phyloP scores from a whole-genome alignment of 2,797 vertebrate genomes.

The Hephaestus fuliginosus region DNA sequence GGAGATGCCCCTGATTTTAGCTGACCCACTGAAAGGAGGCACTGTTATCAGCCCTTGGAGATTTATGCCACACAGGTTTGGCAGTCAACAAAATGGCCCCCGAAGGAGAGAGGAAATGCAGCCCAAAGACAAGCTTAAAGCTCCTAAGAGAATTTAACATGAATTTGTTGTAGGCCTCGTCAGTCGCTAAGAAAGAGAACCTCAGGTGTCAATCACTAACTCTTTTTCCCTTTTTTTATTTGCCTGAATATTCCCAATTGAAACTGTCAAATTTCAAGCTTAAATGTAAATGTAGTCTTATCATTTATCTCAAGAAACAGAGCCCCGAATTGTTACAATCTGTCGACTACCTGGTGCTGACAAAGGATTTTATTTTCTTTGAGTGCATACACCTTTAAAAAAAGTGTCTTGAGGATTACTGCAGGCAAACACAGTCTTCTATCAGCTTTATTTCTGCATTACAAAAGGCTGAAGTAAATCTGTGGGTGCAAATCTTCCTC shows the following conservation, averaged over 20 bases:
- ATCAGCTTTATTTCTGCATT: conserved; percentile 12
- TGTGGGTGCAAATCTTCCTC: conserved; percentile 5
- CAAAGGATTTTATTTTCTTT: not conserved
- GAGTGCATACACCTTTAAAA: not conserved
- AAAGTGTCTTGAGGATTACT: conserved; percentile 11
- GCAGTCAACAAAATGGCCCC: conserved; percentile 32
- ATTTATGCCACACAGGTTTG: conserved; percentile 13
- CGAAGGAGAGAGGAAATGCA: conserved; percentile 27
- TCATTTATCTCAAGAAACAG: conserved; percentile 29
- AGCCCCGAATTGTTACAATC: conserved; percentile 9
- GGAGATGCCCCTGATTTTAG: conserved; percentile 53
- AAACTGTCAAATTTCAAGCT: conserved; percentile 16
- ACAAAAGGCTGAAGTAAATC: conserved; percentile 23
- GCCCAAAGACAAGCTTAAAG: conserved; percentile 6
- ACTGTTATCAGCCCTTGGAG: conserved; percentile 18
- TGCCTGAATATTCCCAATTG: conserved; percentile 13
- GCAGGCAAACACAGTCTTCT: not conserved
- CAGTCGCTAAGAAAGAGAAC: conserved; percentile 1
- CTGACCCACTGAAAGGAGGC: conserved; percentile 50
- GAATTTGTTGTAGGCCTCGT: conserved; percentile 16
- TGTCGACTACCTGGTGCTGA: not conserved
- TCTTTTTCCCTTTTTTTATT: conserved; percentile 2
- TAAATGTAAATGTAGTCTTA: conserved; percentile 24
- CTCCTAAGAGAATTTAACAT: not conserved
- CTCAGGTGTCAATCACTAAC: not conserved